Base-by-base conservation (phyloP, 2,888 invertebrate species). In the Lasiommata megera region DNA sequence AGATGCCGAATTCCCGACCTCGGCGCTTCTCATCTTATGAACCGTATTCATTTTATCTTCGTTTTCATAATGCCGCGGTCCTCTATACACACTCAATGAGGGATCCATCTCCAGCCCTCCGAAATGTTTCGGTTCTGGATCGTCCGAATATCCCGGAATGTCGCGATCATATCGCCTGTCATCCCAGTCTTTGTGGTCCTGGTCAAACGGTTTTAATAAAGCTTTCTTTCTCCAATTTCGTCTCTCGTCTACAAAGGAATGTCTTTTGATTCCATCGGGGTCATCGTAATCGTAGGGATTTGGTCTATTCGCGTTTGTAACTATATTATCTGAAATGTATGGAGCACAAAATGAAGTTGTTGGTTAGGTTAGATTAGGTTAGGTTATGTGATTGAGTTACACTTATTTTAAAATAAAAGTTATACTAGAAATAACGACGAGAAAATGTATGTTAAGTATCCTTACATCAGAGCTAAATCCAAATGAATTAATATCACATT, bases 191-290 rank as follows among this genome's bases (percentile, higher is more conserved):
- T 80, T 80, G 60, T 71, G 79, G 1, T 82, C 80, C 11, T 67
- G 54, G 5, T 88, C 84, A 8, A 63, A 47, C 2, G 80, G 66
- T 61, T 82, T 82, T 38, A 74, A 54, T 37, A 88, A 62, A 2
- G 77, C 73, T 62, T 86, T 87, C 62, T 85, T 85, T 60, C 88
- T 80, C 84, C 84, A 88, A 61, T 80, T 84, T 37, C 85, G 74
- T 61, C 87, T 73, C 36, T 88, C 88, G 2, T 86, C 84, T 48
- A 79, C 65, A 36, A 80, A 63, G 1, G 77, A 71, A 61, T 84
- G 84, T 54, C 82, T 77, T 65, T 82, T 85, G 47, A 66, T 79
- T 29, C 67, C 72, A 14, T 86, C 83, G 8, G 69, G 52, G 40
- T 89, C 88, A 1, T 86, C 86, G 58, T 88, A 87, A 61, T 89